phyloP scores from a whole-genome alignment of 2,797 vertebrate species.

The Pipistrellus pipistrellus region DNA sequence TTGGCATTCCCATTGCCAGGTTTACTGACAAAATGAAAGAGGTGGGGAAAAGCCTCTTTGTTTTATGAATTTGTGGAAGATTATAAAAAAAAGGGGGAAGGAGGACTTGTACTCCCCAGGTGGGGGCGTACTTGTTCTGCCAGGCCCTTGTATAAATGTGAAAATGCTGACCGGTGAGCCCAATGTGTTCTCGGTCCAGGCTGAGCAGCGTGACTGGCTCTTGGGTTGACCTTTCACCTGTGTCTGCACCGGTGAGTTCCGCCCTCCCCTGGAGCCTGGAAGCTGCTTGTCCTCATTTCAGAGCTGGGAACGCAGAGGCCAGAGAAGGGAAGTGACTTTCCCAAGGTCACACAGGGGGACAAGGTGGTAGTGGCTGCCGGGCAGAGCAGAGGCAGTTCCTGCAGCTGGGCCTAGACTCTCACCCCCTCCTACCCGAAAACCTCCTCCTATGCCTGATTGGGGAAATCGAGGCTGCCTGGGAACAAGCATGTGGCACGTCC shows the following conservation, averaged over 20 bases:
- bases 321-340: neutral
- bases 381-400: neutral
- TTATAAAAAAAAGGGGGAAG: slow-evolving; percentile 44
- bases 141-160: neutral
- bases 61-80: slow-evolving; percentile 79
- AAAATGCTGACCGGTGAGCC: neutral
- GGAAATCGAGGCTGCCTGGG: neutral
- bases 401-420: neutral
- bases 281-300: slow-evolving; percentile 11
- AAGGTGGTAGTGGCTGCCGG: accelerated
- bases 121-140: slow-evolving; percentile 42
- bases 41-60: slow-evolving; percentile 73
- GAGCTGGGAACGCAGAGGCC: neutral
- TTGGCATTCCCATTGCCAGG: slow-evolving; percentile 82
- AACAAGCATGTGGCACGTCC: neutral
- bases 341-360: neutral
- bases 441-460: neutral
- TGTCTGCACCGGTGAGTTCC: neutral
- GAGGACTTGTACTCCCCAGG: neutral
- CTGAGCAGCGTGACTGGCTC: neutral
- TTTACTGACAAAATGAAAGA: slow-evolving; percentile 86
- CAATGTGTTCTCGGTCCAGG: neutral
- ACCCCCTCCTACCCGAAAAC: accelerated
- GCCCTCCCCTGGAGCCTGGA: neutral
- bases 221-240: slow-evolving; percentile 3